These are phyloP conservation scores for Butorides virescens DNA, from an alignment of 2,113 vertebrate genomes.

Conservation along the genomic window DNA sequence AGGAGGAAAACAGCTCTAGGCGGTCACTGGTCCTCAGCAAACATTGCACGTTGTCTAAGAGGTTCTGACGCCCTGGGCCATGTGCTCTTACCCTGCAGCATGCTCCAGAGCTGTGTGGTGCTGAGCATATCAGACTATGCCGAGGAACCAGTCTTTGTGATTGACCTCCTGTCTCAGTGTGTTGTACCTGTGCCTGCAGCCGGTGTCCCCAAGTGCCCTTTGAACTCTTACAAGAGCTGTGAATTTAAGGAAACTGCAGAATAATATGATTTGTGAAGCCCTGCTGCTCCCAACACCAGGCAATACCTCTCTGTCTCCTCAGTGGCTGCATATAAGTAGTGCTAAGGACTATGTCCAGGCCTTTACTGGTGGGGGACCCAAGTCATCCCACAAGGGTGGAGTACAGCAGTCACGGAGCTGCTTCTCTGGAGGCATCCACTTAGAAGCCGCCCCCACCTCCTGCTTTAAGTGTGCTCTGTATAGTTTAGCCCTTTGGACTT, in stretches of 20 bases:
- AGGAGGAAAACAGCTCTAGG: not conserved
- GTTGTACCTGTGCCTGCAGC: not conserved
- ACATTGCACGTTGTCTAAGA: not conserved
- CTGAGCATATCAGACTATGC: not conserved
- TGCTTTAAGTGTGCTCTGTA: not conserved
- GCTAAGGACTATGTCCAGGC: not conserved
- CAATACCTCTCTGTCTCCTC: not conserved
- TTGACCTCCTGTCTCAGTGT: not conserved
- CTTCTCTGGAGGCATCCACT: not conserved
- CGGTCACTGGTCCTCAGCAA: not conserved
- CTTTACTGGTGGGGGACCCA: not conserved
- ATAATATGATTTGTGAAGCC: not conserved
- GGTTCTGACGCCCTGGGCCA: not conserved
- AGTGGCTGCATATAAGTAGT: not conserved
- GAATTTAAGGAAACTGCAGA: not conserved
- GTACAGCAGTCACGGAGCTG: not conserved
- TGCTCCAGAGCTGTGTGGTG: not conserved
- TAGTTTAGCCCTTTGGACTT: not conserved
- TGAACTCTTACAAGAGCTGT: not conserved
- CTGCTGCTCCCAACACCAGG: not conserved
- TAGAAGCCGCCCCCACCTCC: not conserved
- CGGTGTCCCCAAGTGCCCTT: not conserved
- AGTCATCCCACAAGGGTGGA: not conserved
- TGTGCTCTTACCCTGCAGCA: not conserved
- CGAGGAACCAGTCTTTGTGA: not conserved